Conservation (phyloP, 2,113 vertebrate species). For the Erythrolamprus reginae region DNA sequence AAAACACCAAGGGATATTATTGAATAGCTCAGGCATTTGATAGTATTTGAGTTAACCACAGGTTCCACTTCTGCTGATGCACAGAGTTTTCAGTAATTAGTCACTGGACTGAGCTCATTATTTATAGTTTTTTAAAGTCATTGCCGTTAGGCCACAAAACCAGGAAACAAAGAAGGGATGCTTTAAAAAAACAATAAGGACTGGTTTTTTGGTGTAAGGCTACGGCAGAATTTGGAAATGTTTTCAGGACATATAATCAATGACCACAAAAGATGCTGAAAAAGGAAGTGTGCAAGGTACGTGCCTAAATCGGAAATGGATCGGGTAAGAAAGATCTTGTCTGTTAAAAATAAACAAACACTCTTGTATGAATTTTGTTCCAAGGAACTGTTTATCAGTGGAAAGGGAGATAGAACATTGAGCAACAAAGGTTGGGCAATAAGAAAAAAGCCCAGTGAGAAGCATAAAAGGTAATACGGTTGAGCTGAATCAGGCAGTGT, state of each 20-base stretch:
- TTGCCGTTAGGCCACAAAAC: conserved; percentile 75
- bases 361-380: neutral
- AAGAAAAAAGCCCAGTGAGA: neutral
- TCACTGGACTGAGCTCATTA: conserved; percentile 67
- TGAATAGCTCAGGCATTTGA: conserved; percentile 71
- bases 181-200: conserved; percentile 34
- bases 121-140: conserved; percentile 66
- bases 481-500: neutral
- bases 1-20: conserved; percentile 59
- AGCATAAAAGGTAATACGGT: neutral
- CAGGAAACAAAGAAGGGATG: conserved; percentile 70
- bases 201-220: conserved; percentile 33
- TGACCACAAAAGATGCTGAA: neutral
- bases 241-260: conserved; percentile 6
- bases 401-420: neutral
- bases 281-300: conserved; percentile 37
- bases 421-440: neutral
- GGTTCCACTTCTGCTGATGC: conserved; percentile 73
- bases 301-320: conserved; percentile 51
- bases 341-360: neutral
- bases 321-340: conserved; percentile 40
- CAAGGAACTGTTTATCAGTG: neutral
- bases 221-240: conserved; percentile 50
- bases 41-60: conserved; percentile 70
- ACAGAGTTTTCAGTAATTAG: conserved; percentile 70